Conservation (phyloP, 2,888 invertebrate species). For the Mamestra brassicae region DNA sequence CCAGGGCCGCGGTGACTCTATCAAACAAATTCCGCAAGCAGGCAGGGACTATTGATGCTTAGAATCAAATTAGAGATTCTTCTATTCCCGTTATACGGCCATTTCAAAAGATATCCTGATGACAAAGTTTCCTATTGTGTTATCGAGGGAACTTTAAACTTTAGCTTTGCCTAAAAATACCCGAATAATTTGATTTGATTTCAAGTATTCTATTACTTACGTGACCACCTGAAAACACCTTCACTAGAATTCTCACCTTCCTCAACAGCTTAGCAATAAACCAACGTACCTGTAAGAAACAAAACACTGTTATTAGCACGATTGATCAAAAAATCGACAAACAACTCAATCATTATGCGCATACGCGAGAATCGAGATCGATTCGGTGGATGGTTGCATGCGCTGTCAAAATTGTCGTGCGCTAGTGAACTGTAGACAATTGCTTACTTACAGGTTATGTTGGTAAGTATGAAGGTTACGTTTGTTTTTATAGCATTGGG, state of each 20-base stretch:
- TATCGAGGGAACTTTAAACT: background rate
- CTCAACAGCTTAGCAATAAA: constrained; percentile 40
- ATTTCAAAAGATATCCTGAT: too few species aligned
- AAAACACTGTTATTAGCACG: constrained; percentile 52
- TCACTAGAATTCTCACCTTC: constrained; percentile 24
- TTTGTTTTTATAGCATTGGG: background rate
- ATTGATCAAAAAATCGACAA: constrained; percentile 49
- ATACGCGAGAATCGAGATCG: constrained; percentile 54
- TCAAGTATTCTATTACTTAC: constrained; percentile 17
- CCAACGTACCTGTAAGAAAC: constrained; percentile 63
- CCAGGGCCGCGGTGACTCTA: too few species aligned
- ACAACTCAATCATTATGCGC: constrained; percentile 54
- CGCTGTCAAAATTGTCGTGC: constrained; percentile 57
- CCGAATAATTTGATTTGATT: background rate
- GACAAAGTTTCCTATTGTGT: background rate
- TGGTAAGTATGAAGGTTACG: constrained; percentile 36
- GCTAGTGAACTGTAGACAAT: constrained; percentile 56
- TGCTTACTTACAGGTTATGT: constrained; percentile 47
- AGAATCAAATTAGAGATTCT: too few species aligned
- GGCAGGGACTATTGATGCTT: too few species aligned
- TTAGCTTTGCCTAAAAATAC: background rate
- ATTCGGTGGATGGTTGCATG: constrained; percentile 52
- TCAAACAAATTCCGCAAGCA: too few species aligned
- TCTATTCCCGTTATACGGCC: too few species aligned
- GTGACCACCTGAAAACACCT: constrained; percentile 8